These are phyloP conservation scores for Lathronympha strigana DNA, from an alignment of 2,888 invertebrate genomes.

Conservation along the genomic window DNA sequence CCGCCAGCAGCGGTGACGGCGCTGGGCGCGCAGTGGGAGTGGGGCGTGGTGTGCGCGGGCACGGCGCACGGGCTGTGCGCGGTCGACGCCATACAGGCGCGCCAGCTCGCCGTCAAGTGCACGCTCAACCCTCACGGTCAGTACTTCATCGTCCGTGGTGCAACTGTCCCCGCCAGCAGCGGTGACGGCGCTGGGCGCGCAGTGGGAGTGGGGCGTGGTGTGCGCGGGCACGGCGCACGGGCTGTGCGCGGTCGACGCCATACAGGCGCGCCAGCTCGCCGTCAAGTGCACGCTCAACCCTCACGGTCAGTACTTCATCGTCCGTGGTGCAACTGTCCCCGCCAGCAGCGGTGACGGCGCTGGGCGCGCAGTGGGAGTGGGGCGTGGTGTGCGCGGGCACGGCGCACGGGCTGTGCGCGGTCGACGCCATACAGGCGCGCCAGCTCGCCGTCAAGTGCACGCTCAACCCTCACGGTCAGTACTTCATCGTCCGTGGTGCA, in stretches of 20 bases:
- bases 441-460: conserved; percentile 92
- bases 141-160: conserved; percentile 85
- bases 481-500: too few relatives aligned
- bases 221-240: conserved; percentile 98
- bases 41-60: conserved; percentile 95
- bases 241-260: conserved; percentile 94
- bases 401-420: conserved; percentile 96
- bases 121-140: conserved; percentile 96
- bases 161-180: conserved; percentile 98
- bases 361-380: conserved; percentile 96
- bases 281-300: conserved; percentile 97
- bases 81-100: conserved; percentile 88
- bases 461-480: too few relatives aligned
- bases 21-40: conserved; percentile 94
- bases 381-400: conserved; percentile 96
- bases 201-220: conserved; percentile 96
- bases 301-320: conserved; percentile 85
- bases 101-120: conserved; percentile 89
- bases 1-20: conserved; percentile 98
- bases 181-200: conserved; percentile 94
- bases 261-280: conserved; percentile 68
- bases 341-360: conserved; percentile 84
- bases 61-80: conserved; percentile 98
- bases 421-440: conserved; percentile 87
- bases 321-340: too few relatives aligned